Base-by-base conservation (phyloP, 2,888 invertebrate species). In the Agriopis leucophaearia region DNA sequence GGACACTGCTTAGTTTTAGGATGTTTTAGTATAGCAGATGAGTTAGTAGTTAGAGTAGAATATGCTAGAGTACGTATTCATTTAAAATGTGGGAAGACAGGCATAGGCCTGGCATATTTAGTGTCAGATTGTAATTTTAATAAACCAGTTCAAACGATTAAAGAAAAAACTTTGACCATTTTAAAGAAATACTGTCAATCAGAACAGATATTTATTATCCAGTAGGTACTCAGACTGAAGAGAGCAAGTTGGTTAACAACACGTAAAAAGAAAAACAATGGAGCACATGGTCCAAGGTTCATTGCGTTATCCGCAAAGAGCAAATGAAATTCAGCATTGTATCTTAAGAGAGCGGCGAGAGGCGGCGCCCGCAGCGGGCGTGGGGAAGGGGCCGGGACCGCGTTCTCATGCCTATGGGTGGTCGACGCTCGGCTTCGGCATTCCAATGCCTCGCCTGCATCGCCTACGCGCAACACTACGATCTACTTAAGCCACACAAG, bases 331-430 rank as follows among this genome's bases (percentile, higher is more conserved):
- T 93, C 89, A 92, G 92, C 88, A 90, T 89, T 89, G 88, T 88
- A 86, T 81, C 82, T 78, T 80, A 84, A 83, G 90, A 90, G 91
- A 92, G 88, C 88, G 89, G 89, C 84, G 87, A 87, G 88, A 88
- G 91, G 91, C 90, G 92, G 90, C 88, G 90, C 88, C 86, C 85
- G 82, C 82, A 82, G 82, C 81, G 83, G 74, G 86, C 90, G 92
- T 92, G 92, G 91, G 92, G 92, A 91, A 91, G 89, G 91, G 91
- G 88, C 87, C 88, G 87, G 84, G 85, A 87, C 87, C 87, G 81
- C 83, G 93, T 92, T 94, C 93, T 92, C 93, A 92, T 90, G 93
- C 89, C 91, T 91, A 88, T 92, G 93, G 93, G 93, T 92, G 93
- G 93, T 92, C 93, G 88, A 85, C 88, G 92, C 90, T 90, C 90